These are phyloP conservation scores for Lordiphosa mommai DNA, from an alignment of 1,140 invertebrate species.

Conservation along the genomic window DNA sequence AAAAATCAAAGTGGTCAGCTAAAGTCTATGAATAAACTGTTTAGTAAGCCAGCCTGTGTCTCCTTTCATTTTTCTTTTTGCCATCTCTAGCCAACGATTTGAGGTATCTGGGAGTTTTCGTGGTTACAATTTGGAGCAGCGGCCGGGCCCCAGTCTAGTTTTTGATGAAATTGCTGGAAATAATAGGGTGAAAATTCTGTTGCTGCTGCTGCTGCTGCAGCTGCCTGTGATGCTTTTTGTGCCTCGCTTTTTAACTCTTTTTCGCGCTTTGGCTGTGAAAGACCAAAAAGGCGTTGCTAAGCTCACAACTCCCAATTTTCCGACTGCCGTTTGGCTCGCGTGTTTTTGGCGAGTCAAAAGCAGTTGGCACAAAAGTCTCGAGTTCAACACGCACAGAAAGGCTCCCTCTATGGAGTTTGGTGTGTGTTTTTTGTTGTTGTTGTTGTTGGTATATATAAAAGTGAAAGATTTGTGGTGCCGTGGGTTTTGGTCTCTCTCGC, in stretches of 20 bases:
- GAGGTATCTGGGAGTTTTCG: conserved; percentile 36
- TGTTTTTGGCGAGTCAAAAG: conserved; percentile 31
- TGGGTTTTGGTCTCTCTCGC: conserved; percentile 10
- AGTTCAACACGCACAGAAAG: conserved; percentile 48
- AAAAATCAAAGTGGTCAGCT: too few relatives aligned
- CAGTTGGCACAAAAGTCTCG: conserved; percentile 56
- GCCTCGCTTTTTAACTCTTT: conserved; percentile 52
- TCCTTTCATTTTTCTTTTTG: conserved; percentile 5
- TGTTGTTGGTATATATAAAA: conserved; percentile 22
- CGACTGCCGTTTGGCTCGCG: conserved; percentile 16
- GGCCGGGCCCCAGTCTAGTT: conserved; percentile 58
- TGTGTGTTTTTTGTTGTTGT: not conserved
- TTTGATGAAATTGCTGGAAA: conserved; percentile 75
- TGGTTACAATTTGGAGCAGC: conserved; percentile 68
- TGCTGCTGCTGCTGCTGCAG: conserved; percentile 30
- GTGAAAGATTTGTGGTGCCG: conserved; percentile 70
- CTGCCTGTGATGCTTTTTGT: conserved; percentile 6
- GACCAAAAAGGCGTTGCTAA: conserved; percentile 61
- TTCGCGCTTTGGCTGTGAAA: conserved; percentile 68
- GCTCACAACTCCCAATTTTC: conserved; percentile 10
- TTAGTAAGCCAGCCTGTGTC: too few relatives aligned
- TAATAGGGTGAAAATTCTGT: conserved; percentile 74
- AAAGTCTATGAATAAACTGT: too few relatives aligned
- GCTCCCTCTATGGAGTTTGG: conserved; percentile 32
- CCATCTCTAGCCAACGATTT: conserved; percentile 8